A percentile compares a stretch with the other conserved stretches of the same genome.
These are phyloP conservation scores for Elephas maximus DNA, from an alignment of 2,113 vertebrate genomes.

Conservation along the genomic window DNA sequence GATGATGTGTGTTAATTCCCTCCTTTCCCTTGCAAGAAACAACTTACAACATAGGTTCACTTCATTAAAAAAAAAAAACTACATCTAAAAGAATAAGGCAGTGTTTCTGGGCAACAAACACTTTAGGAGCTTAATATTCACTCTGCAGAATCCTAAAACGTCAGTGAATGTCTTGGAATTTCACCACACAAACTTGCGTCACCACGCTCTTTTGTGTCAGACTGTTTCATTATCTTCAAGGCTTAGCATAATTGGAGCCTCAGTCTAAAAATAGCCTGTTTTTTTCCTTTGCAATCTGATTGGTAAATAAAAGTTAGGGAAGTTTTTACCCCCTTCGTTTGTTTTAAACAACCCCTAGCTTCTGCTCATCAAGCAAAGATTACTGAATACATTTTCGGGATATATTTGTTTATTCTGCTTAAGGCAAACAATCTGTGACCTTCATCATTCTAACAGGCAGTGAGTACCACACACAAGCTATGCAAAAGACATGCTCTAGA, in stretches of 20 bases:
- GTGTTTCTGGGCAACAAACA: conserved; percentile 85
- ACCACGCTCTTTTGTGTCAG: conserved; percentile 83
- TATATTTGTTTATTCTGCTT: conserved; percentile 87
- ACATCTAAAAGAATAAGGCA: conserved; percentile 78
- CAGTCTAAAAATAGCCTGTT: conserved; percentile 82
- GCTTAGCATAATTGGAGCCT: conserved; percentile 83
- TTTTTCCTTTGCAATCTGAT: conserved; percentile 80
- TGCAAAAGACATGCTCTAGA: conserved; percentile 87
- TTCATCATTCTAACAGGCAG: conserved; percentile 87
- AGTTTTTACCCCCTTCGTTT: conserved; percentile 75
- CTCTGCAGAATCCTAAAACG: conserved; percentile 84
- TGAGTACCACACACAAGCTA: conserved; percentile 81
- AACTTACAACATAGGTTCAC: conserved; percentile 82
- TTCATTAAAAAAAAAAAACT: conserved; percentile 80
- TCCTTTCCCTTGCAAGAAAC: conserved; percentile 64
- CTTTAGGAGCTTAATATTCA: conserved; percentile 83
- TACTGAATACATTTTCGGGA: conserved; percentile 75
- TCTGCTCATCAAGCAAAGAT: conserved; percentile 79
- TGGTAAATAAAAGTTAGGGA: conserved; percentile 84
- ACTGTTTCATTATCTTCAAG: conserved; percentile 83
- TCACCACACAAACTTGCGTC: conserved; percentile 84
- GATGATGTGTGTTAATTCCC: conserved; percentile 64
- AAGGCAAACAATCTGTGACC: conserved; percentile 89
- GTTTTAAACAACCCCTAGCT: conserved; percentile 80
- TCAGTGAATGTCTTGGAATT: conserved; percentile 84